Evolutionary conservation across 2,113 vertebrate species (phyloP).

Genomic region (Muscicapa adusta): DNA sequence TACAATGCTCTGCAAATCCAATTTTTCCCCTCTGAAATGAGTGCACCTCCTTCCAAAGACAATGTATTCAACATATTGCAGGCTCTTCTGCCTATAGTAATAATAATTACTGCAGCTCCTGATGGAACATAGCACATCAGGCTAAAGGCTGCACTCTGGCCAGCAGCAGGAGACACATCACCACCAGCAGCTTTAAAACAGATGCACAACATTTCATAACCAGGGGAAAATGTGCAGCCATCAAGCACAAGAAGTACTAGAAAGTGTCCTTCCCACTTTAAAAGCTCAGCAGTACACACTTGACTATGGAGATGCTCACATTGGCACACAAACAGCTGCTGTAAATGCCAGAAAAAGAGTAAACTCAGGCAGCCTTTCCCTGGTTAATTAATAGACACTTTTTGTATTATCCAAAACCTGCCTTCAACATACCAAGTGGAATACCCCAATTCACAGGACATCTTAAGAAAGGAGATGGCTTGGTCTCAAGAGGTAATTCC

Average conservation of each 20-base stretch:
- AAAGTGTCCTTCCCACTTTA: not conserved
- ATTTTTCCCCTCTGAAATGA: not conserved
- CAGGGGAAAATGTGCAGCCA: constrained; percentile 13
- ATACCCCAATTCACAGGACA: not conserved
- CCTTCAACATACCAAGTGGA: not conserved
- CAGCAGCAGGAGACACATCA: constrained; percentile 34
- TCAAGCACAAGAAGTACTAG: constrained; percentile 14
- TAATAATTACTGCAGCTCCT: not conserved
- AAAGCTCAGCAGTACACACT: not conserved
- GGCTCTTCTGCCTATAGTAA: not conserved
- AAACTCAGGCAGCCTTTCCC: not conserved
- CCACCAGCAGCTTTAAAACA: constrained; percentile 50
- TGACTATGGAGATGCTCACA: not conserved
- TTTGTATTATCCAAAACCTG: not conserved
- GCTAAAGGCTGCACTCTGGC: not conserved
- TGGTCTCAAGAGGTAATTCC: not conserved
- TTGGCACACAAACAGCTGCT: not conserved
- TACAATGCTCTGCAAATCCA: not conserved
- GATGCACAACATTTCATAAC: constrained; percentile 21
- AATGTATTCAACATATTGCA: not conserved
- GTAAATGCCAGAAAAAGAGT: not conserved
- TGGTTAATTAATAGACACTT: not conserved
- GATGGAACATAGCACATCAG: not conserved
- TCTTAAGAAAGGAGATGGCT: not conserved
- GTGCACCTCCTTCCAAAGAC: not conserved